Base-by-base conservation (phyloP, 2,888 invertebrate genomes). In the Drosophila barbarae region DNA sequence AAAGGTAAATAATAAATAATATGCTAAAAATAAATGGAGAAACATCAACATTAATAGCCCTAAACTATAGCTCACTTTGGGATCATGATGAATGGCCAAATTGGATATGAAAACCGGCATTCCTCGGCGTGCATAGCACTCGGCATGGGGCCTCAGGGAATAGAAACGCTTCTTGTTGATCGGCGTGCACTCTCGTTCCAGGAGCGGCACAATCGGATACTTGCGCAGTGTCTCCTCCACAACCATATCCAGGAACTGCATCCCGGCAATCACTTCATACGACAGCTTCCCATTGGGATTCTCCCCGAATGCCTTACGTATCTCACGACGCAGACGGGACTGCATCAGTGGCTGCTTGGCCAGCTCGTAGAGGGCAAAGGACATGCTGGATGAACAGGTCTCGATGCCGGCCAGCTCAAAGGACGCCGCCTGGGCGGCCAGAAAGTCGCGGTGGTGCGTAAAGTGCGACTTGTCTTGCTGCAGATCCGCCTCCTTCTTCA, bases 241-340 rank as follows among this genome's bases (percentile, higher is more conserved):
- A 2, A 90, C 90, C 89, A 89, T 90, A 59, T 90, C 88, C 60
- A 91, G 74, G 69, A 90, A 91, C 4, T 81, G 66, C 91, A 91
- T 90, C 34, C 87, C 79, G 23, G 82, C 76, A 3, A 91, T 74
- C 2, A 84, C 77, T 13, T 91, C 90, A 52, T 90, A 90, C 30
- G 86, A 89, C 2, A 91, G 47, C 26, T 78, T 87, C 0, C 84
- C 78, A 42, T 55, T 55, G 74, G 73, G 44, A 0, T 66, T 59
- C 6, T 53, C 54, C 0, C 69, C 70, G 32, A 90, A 71, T 0
- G 87, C 80, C 3, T 85, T 68, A 2, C 87, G 87, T 12, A 91
- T 90, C 74, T 91, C 91, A 5, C 86, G 71, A 3, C 90, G 86
- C 9, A 91, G 68, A 28, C 87, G 88, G 21, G 87, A 84, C 74